phyloP scores from a whole-genome alignment of 2,797 vertebrate genomes.

The Malacoraja senta region DNA sequence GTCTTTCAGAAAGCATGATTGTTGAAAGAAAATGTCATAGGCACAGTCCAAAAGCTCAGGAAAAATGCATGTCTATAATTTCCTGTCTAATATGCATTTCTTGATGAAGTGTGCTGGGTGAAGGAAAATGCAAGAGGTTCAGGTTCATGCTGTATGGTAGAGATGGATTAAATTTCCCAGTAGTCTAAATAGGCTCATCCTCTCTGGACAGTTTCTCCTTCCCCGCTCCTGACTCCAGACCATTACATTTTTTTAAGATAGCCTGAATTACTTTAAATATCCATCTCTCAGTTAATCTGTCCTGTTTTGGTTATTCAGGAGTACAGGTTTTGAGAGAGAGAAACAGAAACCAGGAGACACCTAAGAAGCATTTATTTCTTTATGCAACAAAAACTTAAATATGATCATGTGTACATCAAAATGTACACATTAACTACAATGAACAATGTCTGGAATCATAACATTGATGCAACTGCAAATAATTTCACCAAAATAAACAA shows the following conservation, averaged over 20 bases:
- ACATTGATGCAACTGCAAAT: constrained; percentile 58
- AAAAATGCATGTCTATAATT: background rate
- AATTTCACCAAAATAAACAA: constrained; percentile 59
- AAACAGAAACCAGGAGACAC: constrained; percentile 55
- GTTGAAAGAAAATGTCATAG: background rate
- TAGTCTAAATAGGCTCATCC: background rate
- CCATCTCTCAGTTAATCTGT: constrained; percentile 25
- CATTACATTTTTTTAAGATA: background rate
- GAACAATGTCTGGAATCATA: constrained; percentile 71
- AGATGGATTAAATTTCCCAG: constrained; percentile 23
- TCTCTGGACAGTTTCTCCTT: constrained; percentile 33
- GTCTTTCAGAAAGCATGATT: background rate
- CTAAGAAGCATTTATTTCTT: constrained; percentile 80
- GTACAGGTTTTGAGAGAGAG: constrained; percentile 36
- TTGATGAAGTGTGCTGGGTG: background rate
- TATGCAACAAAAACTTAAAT: constrained; percentile 76
- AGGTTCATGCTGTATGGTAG: background rate
- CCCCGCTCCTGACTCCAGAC: constrained; percentile 26
- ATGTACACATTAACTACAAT: constrained; percentile 64
- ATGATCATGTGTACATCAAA: constrained; percentile 67
- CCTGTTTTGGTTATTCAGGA: constrained; percentile 26
- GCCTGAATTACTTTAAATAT: background rate
- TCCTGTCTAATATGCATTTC: background rate
- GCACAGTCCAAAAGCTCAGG: background rate
- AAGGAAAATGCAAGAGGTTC: background rate